These are phyloP conservation scores for Dissostichus mawsoni DNA, from an alignment of 2,113 vertebrate genomes.

Conservation along the genomic window DNA sequence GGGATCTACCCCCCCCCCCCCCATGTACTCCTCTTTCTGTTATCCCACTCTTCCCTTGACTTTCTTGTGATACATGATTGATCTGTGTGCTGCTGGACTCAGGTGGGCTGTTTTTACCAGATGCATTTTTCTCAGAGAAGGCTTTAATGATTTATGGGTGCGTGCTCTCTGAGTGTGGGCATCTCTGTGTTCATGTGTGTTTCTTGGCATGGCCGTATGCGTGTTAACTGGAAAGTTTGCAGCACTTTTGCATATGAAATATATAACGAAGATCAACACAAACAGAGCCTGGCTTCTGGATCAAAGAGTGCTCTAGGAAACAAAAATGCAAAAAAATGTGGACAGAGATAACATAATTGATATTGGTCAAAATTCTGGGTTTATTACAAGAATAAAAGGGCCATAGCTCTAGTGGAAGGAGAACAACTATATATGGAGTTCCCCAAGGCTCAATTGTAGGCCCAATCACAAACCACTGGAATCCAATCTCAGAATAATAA, in stretches of 20 bases:
- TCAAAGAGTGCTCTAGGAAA: not conserved
- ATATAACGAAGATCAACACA: slow-evolving; percentile 9
- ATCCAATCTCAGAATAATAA: slow-evolving; percentile 61
- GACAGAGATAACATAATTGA: not conserved
- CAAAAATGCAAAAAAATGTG: slow-evolving; percentile 22
- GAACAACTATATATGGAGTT: slow-evolving; percentile 24
- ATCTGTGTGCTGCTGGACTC: slow-evolving; percentile 76
- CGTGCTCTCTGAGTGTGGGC: slow-evolving; percentile 58
- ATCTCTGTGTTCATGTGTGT: slow-evolving; percentile 43
- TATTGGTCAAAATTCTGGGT: not conserved
- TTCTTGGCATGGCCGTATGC: slow-evolving; percentile 29
- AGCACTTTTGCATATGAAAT: slow-evolving; percentile 50
- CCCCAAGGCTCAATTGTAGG: slow-evolving; percentile 51
- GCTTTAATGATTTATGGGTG: slow-evolving; percentile 78
- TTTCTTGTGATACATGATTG: slow-evolving; percentile 77
- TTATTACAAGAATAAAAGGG: not conserved
- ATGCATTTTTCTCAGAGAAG: slow-evolving; percentile 71
- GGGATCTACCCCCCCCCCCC: slow-evolving; percentile 17
- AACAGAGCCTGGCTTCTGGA: slow-evolving; percentile 10
- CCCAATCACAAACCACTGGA: slow-evolving; percentile 40
- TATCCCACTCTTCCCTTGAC: slow-evolving; percentile 63
- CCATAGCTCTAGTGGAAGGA: slow-evolving; percentile 8
- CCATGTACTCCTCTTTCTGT: slow-evolving; percentile 46
- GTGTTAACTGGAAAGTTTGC: slow-evolving; percentile 51
- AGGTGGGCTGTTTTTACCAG: slow-evolving; percentile 76